Evolutionary conservation across 2,888 invertebrate species (phyloP), one percentile per base, ranked within the genome.

Genomic region (Elmis aenea): DNA sequence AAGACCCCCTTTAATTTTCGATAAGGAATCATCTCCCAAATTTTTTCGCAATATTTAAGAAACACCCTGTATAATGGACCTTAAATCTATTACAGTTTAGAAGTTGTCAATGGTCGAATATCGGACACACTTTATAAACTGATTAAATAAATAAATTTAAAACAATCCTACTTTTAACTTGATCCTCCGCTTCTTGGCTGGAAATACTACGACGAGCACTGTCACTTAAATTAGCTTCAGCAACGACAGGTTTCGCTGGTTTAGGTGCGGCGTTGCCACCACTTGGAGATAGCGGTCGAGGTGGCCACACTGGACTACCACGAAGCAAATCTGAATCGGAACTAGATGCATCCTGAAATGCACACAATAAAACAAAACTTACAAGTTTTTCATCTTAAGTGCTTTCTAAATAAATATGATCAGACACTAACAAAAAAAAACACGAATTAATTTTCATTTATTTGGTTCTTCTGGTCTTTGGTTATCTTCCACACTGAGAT

Each of bases 311-410:
- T 1, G 62, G 64, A 41, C 52, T 67, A 45, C 51, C 64, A 38
- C 73, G 68, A 26, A 76, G 61, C 26, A 77, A 66, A 55, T 77
- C 76, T 10, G 75, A 75, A 48, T 77, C 77, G 5, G 75, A 76
- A 39, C 76, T 76, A 1, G 75, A 74, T 0, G 75, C 72, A 37
- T 74, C 71, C 52, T 75, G 44, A 16, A 45, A 35, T 5, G 5
- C 11, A 12, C 16, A n/a, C n/a, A n/a, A n/a, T n/a, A n/a, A n/a
- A n/a, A n/a, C n/a, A n/a, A n/a, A n/a, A n/a, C n/a, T n/a, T n/a
- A n/a, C n/a, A n/a, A 27, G 5, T 5, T 8, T 27, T 13, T 13
- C 8, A 11, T 24, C 21, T 13, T 24, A 24, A 25, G 10, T 5
- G 5, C 9, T 9, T 15, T 12, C 24, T 9, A 9, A 6, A 28